These are phyloP conservation scores for Cynopterus brachyotis DNA, from an alignment of 2,113 vertebrate species.

Conservation along the genomic window DNA sequence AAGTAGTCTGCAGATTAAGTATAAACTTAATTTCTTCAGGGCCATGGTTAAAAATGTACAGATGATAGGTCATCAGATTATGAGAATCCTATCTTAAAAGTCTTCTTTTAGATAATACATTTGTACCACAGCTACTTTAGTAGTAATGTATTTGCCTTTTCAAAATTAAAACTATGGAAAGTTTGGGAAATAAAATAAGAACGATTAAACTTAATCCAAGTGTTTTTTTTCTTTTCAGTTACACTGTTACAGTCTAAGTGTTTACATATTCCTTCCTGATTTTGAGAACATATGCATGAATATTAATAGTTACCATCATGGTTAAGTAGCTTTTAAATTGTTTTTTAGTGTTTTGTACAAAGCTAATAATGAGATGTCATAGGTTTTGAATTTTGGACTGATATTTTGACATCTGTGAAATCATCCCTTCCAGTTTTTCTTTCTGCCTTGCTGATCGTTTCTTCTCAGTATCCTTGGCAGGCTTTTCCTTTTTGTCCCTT, in stretches of 20 bases:
- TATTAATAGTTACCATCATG: neutral
- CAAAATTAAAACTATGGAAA: constrained; percentile 26
- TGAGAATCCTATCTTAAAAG: neutral
- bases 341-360: constrained; percentile 14
- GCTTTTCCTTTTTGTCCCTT: neutral
- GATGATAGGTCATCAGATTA: neutral
- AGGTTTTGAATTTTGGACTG: neutral
- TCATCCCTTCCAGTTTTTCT: neutral
- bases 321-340: neutral
- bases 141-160: constrained; percentile 14
- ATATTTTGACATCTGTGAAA: neutral
- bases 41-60: neutral
- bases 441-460: neutral
- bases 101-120: constrained; percentile 13
- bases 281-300: neutral
- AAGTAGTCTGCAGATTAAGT: neutral
- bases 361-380: neutral
- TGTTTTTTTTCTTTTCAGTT: neutral
- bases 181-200: neutral
- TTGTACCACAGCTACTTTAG: neutral
- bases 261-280: neutral
- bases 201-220: neutral
- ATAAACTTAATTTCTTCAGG: constrained; percentile 15
- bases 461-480: neutral
- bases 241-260: neutral